A percentile compares a stretch with the other conserved stretches of the same genome.
These are phyloP conservation scores for Arremon aurantiirostris DNA, from an alignment of 2,797 vertebrate species.

Conservation along the genomic window DNA sequence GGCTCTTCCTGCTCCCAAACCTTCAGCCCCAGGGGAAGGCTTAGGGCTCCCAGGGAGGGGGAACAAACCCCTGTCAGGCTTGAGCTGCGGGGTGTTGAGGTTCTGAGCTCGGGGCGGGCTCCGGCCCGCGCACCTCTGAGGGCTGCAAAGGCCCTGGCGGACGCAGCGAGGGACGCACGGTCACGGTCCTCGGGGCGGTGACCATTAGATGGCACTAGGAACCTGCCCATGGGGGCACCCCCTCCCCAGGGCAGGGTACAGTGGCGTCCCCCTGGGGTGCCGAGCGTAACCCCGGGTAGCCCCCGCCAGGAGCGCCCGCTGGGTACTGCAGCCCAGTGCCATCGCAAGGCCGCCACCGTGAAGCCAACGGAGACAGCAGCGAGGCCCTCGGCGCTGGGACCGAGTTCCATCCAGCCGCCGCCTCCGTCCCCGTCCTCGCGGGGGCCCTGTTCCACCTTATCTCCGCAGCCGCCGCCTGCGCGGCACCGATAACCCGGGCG, in stretches of 20 bases:
- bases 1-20: background rate
- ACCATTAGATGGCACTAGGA: background rate
- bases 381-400: background rate
- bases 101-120: background rate
- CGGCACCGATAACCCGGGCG: background rate
- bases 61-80: too few species aligned
- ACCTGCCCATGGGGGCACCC: background rate
- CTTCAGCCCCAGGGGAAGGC: background rate
- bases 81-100: background rate
- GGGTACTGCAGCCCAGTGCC: background rate
- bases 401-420: background rate
- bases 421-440: background rate
- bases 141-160: background rate
- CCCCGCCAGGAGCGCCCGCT: background rate
- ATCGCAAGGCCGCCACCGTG: background rate
- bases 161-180: background rate
- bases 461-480: background rate
- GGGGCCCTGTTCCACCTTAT: background rate
- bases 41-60: background rate
- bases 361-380: too few species aligned
- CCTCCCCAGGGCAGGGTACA: too few species aligned
- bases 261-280: background rate
- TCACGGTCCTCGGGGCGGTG: background rate
- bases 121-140: fast-evolving
- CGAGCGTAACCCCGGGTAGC: background rate